A percentile compares a stretch with the other conserved stretches of the same genome.
Conservation (phyloP, 2,113 vertebrate species). For the Maccullochella peelii region DNA sequence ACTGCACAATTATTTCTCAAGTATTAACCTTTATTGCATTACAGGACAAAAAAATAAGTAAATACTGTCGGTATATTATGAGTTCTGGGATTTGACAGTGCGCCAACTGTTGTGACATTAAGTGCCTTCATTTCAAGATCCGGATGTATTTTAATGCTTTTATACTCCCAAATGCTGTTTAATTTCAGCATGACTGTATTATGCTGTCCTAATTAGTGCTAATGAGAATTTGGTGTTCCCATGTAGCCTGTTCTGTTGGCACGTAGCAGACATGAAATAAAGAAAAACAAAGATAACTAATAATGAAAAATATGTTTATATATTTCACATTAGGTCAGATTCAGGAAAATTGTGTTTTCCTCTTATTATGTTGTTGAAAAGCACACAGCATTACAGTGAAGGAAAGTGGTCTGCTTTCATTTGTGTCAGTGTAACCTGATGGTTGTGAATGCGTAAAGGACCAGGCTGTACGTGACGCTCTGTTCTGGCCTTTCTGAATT, state of each 20-base stretch:
- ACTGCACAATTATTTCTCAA: slow-evolving; percentile 29
- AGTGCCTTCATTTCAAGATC: not conserved
- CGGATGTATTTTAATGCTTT: slow-evolving; percentile 30
- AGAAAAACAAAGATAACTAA: not conserved
- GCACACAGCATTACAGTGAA: slow-evolving; percentile 21
- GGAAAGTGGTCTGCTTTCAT: slow-evolving; percentile 61
- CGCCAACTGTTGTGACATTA: slow-evolving; percentile 18
- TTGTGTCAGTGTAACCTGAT: slow-evolving; percentile 78
- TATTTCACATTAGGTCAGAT: slow-evolving; percentile 3
- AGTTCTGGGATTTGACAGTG: slow-evolving; percentile 19
- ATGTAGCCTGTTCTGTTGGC: slow-evolving; percentile 29
- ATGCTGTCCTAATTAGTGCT: slow-evolving; percentile 43
- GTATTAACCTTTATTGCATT: slow-evolving; percentile 8
- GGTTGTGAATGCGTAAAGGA: slow-evolving; percentile 63
- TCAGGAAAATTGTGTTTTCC: not conserved
- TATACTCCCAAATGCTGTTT: slow-evolving; percentile 18
- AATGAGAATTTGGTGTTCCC: slow-evolving; percentile 29
- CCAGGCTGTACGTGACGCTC: slow-evolving; percentile 68
- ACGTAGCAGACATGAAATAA: not conserved
- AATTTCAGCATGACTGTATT: slow-evolving; percentile 28
- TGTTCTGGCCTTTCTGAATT: slow-evolving; percentile 90
- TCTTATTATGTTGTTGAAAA: slow-evolving; percentile 14
- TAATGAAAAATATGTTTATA: slow-evolving; percentile 32
- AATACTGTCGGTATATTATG: slow-evolving; percentile 27
- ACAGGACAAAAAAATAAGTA: not conserved